Base-by-base conservation (phyloP, 2,797 vertebrate genomes). In the Sebastes flavidus region DNA sequence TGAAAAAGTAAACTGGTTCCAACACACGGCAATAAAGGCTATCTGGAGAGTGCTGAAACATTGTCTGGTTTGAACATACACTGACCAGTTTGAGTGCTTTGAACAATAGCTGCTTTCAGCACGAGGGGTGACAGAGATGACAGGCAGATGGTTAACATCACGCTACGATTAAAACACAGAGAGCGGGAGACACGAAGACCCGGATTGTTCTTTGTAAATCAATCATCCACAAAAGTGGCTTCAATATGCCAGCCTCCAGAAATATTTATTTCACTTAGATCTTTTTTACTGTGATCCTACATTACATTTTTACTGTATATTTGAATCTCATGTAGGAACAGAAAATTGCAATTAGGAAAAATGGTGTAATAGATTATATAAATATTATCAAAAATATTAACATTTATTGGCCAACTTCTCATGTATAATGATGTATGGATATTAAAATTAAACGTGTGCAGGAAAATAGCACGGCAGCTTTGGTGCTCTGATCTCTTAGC, bases 41-140 rank as follows among this genome's bases (percentile, higher is more conserved):
- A 63, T 30, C 30, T 60, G 56, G 30, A 83, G 74, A 83, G 74
- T 72, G 75, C 71, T 66, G 66, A 78, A 82, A 74, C 52, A 34
- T 34, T 56, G 75, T 89, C 72, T 67, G 78, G 77, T 81, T 87
- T 86, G 49, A 88, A 82, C 77, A 78, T 56, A 85, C 77, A 77
- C 55, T 36, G 71, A 83, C 56, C 76, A 68, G 61, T 65, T 27
- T 84, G 71, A 88, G 89, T 82, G 84, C 86, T 84, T 80, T 79
- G 46, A 87, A 91, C 88, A 91, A 93, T 78, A 72, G 18, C 79
- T 79, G 77, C 89, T 89, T 91, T 94, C 88, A 93, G 69, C 76
- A 65, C 69, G 5, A 8, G 27, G 24, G 86, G 78, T 29, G 81
- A 84, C 82, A 84, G 82, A 83, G 81, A 87, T 84, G 87, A 91